Percentiles rank a stretch among this genome's conserved stretches.
These are phyloP conservation scores for Patella pellucida DNA, from an alignment of 2,888 invertebrate species.

Conservation along the genomic window DNA sequence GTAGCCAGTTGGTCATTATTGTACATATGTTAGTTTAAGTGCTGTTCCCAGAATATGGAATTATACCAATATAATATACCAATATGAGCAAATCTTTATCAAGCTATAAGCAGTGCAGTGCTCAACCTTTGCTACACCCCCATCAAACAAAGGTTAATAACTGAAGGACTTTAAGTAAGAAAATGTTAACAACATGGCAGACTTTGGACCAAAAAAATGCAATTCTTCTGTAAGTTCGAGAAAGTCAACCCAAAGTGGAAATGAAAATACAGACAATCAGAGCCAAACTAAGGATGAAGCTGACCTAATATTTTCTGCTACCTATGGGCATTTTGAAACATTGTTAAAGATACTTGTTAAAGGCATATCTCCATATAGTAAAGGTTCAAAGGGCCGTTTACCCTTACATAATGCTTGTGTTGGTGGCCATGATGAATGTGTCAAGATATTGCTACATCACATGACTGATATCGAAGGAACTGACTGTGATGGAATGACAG, in stretches of 20 bases:
- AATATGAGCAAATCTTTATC: too few species aligned
- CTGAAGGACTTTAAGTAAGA: background rate
- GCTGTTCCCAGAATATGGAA: too few species aligned
- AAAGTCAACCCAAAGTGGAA: background rate
- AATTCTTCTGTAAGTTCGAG: background rate
- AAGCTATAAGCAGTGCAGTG: too few species aligned
- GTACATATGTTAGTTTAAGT: too few species aligned
- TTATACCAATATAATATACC: too few species aligned
- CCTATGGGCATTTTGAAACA: background rate
- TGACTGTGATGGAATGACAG: conserved; percentile 65
- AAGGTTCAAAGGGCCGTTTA: conserved; percentile 58
- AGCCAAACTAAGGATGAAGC: background rate
- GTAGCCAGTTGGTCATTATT: too few species aligned
- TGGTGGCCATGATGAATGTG: conserved; percentile 61
- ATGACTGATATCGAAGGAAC: conserved; percentile 56
- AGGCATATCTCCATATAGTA: conserved; percentile 58
- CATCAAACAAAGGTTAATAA: too few species aligned
- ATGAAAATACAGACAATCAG: too few species aligned
- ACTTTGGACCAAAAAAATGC: background rate
- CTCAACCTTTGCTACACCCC: too few species aligned
- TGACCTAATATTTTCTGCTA: background rate
- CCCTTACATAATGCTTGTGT: conserved; percentile 68
- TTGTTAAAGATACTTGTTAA: conserved; percentile 30
- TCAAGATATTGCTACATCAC: conserved; percentile 56
- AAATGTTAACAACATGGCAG: conserved; percentile 3